phyloP scores from a whole-genome alignment of 2,888 invertebrate species.

The Clitarchus hookeri region DNA sequence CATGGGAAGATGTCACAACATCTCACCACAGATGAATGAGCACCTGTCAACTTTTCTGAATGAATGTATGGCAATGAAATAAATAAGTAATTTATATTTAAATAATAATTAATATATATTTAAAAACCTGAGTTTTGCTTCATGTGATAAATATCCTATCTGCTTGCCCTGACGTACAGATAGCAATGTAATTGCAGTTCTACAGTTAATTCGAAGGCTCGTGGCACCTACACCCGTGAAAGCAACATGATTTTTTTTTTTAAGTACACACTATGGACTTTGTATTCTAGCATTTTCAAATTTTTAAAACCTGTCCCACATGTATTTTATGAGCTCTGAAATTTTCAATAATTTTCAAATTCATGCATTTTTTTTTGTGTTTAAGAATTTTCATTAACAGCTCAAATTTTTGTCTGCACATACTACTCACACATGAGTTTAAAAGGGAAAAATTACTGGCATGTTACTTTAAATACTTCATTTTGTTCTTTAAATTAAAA shows the following conservation, averaged over 20 bases:
- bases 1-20: conserved; percentile 16
- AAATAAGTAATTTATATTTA: neutral
- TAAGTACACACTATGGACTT: neutral
- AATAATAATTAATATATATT: neutral
- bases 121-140: neutral
- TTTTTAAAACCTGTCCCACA: conserved; percentile 19
- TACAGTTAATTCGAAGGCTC: neutral
- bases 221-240: neutral
- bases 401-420: conserved; percentile 15
- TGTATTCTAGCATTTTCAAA: no score
- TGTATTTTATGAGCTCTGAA: conserved; percentile 2
- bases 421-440: neutral
- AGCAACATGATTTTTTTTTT: conserved; percentile 11
- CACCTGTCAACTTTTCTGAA: no score
- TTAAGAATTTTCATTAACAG: neutral
- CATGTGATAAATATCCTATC: neutral
- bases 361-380: neutral
- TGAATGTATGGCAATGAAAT: neutral
- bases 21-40: no score
- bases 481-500: neutral
- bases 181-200: neutral
- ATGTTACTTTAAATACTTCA: neutral
- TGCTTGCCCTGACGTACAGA: neutral
- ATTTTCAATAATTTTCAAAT: neutral
- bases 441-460: conserved; percentile 10